phyloP scores from a whole-genome alignment of 2,797 vertebrate species.

The Caiman crocodilus region DNA sequence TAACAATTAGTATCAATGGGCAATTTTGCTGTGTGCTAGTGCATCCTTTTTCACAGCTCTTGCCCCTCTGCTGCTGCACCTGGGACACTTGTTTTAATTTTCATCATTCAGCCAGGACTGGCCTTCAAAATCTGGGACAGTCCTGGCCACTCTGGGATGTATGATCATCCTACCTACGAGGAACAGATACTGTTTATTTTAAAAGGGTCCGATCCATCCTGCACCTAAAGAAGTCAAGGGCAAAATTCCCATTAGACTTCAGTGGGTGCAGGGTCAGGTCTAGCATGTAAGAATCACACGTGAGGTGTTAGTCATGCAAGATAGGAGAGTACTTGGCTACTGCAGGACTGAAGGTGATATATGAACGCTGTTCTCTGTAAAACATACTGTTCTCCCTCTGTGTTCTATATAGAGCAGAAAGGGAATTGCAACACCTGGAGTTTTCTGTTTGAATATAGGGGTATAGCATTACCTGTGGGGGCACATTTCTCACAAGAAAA shows the following conservation, averaged over 20 bases:
- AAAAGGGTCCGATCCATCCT: neutral
- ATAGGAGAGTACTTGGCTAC: neutral
- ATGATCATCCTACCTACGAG: neutral
- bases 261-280: rapidly evolving
- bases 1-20: no score
- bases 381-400: no score
- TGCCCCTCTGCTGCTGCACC: no score
- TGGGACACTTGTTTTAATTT: no score
- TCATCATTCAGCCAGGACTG: no score
- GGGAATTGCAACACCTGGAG: neutral
- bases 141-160: no score
- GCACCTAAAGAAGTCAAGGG: rapidly evolving
- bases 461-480: no score
- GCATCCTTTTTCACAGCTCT: no score
- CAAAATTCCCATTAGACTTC: neutral
- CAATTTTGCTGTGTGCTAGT: no score
- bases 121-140: no score
- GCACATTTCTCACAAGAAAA: no score
- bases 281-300: neutral
- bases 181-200: rapidly evolving
- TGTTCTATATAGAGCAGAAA: neutral
- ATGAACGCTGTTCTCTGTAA: no score
- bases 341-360: neutral
- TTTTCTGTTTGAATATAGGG: neutral
- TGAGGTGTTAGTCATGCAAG: neutral